Evolutionary conservation across 2,888 invertebrate genomes (phyloP).

Genomic region (Aphrophora alni): DNA sequence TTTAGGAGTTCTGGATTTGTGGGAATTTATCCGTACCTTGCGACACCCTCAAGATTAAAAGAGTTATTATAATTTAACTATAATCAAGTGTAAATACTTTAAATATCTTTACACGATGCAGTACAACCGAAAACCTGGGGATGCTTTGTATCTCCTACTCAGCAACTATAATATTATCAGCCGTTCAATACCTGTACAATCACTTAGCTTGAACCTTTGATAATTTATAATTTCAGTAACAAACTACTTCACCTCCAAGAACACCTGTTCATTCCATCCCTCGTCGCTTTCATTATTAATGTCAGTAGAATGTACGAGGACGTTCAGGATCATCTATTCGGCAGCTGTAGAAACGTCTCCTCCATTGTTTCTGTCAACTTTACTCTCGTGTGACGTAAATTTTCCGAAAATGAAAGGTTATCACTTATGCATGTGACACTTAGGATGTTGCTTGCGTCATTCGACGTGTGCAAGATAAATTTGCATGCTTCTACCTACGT

Average conservation of each 20-base stretch:
- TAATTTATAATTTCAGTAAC: background rate
- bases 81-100: no score
- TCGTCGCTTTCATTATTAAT: background rate
- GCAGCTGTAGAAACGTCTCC: background rate
- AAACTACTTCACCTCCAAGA: background rate
- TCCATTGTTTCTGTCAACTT: background rate
- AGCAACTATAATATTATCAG: background rate
- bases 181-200: background rate
- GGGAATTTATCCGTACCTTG: no score
- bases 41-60: no score
- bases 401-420: background rate
- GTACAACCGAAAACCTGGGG: no score
- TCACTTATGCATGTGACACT: conserved; percentile 6
- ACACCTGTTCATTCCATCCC: background rate
- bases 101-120: no score
- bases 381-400: background rate
- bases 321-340: background rate
- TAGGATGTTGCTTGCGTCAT: background rate
- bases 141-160: no score
- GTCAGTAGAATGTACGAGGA: background rate
- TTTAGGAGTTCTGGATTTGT: no score
- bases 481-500: background rate
- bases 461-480: background rate
- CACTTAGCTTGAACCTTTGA: background rate
- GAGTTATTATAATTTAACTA: no score